Conservation (phyloP, 2,113 vertebrate genomes). For the Prinia subflava region DNA sequence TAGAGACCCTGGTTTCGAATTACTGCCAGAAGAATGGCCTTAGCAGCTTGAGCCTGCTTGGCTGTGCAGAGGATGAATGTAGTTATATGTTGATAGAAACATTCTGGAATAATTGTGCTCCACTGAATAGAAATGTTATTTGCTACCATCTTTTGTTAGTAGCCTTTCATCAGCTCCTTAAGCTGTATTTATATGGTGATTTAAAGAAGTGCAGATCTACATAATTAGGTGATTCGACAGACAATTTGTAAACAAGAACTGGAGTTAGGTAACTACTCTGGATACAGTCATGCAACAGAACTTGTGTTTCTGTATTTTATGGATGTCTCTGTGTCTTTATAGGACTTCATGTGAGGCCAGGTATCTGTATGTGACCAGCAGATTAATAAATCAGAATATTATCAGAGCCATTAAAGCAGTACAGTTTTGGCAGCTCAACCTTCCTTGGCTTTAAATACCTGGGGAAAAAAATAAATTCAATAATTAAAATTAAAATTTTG, state of each 20-base stretch:
- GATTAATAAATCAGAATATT: background rate
- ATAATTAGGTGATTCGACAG: background rate
- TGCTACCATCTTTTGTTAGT: background rate
- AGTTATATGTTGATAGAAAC: background rate
- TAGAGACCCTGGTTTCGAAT: no score
- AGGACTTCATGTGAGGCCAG: background rate
- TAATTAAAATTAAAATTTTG: background rate
- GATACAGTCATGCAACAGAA: background rate
- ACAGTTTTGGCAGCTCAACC: background rate
- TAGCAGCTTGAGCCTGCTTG: background rate
- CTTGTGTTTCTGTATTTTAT: background rate
- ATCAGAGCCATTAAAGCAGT: background rate
- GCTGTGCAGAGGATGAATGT: background rate
- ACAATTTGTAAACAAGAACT: background rate
- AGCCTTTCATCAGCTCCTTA: background rate
- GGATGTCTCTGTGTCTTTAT: background rate
- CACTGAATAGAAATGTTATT: background rate
- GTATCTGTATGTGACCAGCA: background rate
- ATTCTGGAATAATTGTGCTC: background rate
- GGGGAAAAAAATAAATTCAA: background rate
- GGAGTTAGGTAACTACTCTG: background rate
- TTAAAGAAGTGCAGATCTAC: accelerated
- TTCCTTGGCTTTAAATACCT: background rate
- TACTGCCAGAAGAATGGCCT: background rate
- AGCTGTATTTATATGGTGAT: background rate